A percentile compares a stretch with the other conserved stretches of the same genome.
Conservation (phyloP, 2,113 vertebrate genomes). For the Campylomormyrus numenius region DNA sequence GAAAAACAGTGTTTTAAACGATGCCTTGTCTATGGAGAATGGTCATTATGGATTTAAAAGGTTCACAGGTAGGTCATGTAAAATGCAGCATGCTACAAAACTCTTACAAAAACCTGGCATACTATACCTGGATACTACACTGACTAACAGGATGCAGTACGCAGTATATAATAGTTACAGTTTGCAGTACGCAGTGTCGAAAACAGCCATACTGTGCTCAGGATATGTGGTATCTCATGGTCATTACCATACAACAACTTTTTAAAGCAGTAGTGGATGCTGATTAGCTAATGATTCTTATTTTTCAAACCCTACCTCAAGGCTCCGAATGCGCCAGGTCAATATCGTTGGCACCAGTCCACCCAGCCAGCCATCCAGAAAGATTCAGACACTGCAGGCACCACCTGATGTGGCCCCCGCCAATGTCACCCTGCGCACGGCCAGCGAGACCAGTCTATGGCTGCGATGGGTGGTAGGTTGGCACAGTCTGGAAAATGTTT, state of each 20-base stretch:
- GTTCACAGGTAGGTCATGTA: neutral
- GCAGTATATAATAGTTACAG: neutral
- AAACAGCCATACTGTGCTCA: neutral
- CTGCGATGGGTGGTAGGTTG: conserved; percentile 89
- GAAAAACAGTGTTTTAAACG: neutral
- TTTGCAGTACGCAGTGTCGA: neutral
- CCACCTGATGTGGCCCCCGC: conserved; percentile 79
- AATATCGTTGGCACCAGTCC: conserved; percentile 95
- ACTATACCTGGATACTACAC: neutral
- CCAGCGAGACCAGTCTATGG: conserved; percentile 96
- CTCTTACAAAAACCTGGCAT: neutral
- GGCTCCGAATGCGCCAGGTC: conserved; percentile 91
- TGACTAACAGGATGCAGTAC: neutral
- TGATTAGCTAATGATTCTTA: neutral
- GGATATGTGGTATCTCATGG: neutral
- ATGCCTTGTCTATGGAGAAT: neutral
- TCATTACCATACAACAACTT: neutral
- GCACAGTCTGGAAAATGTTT: fast-evolving
- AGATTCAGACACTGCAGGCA: conserved; percentile 91
- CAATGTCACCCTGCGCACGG: conserved; percentile 84
- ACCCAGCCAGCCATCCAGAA: conserved; percentile 84
- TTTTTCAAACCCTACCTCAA: conserved; percentile 37
- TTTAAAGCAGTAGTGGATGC: neutral
- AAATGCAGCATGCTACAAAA: neutral
- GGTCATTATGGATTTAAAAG: neutral